A percentile compares a stretch with the other conserved stretches of the same genome.
Evolutionary conservation across 2,113 vertebrate species (phyloP).

Genomic region (Vulpes ferrilata): DNA sequence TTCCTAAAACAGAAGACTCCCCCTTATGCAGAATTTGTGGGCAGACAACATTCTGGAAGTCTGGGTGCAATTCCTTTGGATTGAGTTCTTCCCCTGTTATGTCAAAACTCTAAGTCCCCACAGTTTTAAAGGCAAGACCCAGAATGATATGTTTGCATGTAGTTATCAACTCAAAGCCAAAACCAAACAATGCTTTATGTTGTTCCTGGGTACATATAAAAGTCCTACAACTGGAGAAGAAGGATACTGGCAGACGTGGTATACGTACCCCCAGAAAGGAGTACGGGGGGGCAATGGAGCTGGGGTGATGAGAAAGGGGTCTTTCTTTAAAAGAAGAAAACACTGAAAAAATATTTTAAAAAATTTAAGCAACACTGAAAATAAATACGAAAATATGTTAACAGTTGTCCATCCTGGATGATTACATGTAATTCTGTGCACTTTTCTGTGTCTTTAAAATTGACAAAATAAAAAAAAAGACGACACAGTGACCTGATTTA

Average conservation of each 20-base stretch:
- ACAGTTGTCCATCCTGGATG: neutral
- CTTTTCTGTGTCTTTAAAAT: neutral
- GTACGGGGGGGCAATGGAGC: rapidly evolving
- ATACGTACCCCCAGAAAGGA: neutral
- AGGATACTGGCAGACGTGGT: neutral
- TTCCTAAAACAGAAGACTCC: neutral
- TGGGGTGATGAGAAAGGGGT: neutral
- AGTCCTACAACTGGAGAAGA: neutral
- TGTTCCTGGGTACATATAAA: neutral
- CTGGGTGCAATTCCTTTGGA: neutral
- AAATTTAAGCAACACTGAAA: neutral
- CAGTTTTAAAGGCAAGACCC: neutral
- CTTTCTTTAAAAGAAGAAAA: neutral
- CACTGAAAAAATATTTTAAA: neutral
- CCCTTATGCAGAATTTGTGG: neutral
- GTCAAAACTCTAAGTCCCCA: neutral
- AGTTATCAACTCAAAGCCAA: neutral
- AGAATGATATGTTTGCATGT: rapidly evolving
- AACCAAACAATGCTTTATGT: neutral
- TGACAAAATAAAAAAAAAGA: neutral
- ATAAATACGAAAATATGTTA: neutral
- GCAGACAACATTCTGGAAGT: neutral
- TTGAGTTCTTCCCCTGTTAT: neutral
- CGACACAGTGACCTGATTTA: neutral
- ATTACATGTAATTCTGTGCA: neutral